Conservation (phyloP, 2,113 vertebrate genomes). For the Pterophyllum scalare region DNA sequence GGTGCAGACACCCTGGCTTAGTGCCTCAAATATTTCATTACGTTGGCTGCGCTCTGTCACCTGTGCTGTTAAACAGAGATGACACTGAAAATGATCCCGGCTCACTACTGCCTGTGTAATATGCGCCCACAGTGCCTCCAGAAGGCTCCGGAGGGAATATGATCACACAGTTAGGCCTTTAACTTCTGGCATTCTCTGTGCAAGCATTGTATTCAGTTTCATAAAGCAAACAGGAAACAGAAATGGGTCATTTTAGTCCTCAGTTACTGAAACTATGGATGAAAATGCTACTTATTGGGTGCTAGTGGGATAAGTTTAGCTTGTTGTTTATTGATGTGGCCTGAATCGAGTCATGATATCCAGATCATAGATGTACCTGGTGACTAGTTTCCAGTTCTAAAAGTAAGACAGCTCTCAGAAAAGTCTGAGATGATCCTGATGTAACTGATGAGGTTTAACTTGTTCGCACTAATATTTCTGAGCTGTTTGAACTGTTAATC, state of each 20-base stretch:
- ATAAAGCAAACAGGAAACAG: neutral
- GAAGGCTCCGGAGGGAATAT: neutral
- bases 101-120: neutral
- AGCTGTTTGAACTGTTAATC: no score
- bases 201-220: neutral
- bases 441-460: no score
- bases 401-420: no score
- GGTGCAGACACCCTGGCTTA: conserved; percentile 15
- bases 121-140: conserved; percentile 16
- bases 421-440: no score
- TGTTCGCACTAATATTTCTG: no score
- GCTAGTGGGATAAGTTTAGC: no score
- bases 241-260: no score
- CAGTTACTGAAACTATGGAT: neutral
- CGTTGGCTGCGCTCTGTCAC: neutral
- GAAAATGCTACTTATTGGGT: no score
- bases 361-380: no score
- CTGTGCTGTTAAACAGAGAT: conserved; percentile 1
- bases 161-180: fast-evolving
- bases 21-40: conserved; percentile 22
- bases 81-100: neutral
- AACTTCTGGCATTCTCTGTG: neutral
- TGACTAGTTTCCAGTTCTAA: no score
- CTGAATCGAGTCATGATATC: no score
- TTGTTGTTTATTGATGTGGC: no score